Base-by-base conservation (phyloP, 2,113 vertebrate genomes). In the Microcebus griseorufus region DNA sequence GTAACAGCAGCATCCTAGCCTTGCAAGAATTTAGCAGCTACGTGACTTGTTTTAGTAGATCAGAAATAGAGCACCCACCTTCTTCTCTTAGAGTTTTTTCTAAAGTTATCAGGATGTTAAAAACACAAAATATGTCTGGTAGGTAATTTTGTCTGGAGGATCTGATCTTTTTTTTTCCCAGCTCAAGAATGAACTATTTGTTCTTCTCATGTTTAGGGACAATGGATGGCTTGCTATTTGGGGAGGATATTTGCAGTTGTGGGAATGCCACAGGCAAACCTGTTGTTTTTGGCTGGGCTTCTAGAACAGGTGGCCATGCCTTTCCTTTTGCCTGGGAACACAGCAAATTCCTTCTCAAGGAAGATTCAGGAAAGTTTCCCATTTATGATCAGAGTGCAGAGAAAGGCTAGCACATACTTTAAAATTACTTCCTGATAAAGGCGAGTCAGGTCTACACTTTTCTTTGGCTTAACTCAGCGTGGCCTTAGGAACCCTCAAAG, bases 271-370 rank as follows among this genome's bases (percentile, higher is more conserved):
- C 70, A 65, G 79, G 94, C 94, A 85, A 97, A 95, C 97, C 97
- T 98, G 97, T 97, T 95, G 94, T 93, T 96, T 96, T 96, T 96
- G 96, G 97, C 96, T 45, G 12, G 64, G 73, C 86, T 94, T 86
- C 82, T 60, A 70, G 88, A 94, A 98, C 98, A 98, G 98, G 97
- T 98, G 98, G 98, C 93, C 32, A 1, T 91, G 97, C 78, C 95
- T 97, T 94, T 90, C 90, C 81, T 88, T 94, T 95, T 60, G 93
- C 93, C 90, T 94, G 91, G 95, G 96, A 97, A 96, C 58, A 67
- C 0, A 86, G 78, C 78, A 83, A 96, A 96, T 90, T 76, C 88
- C 22, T 97, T 96, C 88, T 94, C 32, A 90, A 83, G 90, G 94
- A 73, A 85, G 8, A 27, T 73, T 91, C 34, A 37, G 53, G 22